phyloP scores from a whole-genome alignment of 2,113 vertebrate species.

The Eretmochelys imbricata region DNA sequence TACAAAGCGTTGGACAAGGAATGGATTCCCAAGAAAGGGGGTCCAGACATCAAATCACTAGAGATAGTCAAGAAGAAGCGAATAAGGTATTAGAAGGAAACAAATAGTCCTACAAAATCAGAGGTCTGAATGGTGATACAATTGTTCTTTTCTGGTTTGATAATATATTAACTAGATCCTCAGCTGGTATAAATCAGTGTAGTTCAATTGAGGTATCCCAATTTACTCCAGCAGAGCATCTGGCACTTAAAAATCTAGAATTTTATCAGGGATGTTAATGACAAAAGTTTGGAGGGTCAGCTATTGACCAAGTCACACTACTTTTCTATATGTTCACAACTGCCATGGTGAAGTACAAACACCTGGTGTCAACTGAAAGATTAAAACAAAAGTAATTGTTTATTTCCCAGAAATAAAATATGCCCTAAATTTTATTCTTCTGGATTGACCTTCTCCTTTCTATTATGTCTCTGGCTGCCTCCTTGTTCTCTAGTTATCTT shows the following conservation, averaged over 20 bases:
- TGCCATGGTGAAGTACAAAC: not conserved
- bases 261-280: not conserved
- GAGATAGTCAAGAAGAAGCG: not conserved
- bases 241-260: not conserved
- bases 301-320: not conserved
- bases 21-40: not conserved
- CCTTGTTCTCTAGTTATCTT: not conserved
- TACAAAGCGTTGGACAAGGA: not conserved
- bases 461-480: not conserved
- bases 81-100: not conserved
- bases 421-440: not conserved
- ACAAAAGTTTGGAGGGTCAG: not conserved
- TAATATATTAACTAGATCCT: not conserved
- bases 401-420: not conserved
- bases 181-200: not conserved
- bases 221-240: not conserved
- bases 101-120: not conserved
- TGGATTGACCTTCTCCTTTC: not conserved
- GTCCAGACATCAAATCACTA: not conserved
- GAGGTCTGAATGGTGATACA: not conserved
- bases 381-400: not conserved
- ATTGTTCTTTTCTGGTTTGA: not conserved
- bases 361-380: not conserved
- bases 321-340: not conserved
- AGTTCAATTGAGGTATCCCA: not conserved